These are phyloP conservation scores for Meliscaeva auricollis DNA, from an alignment of 2,888 invertebrate genomes.

Conservation along the genomic window DNA sequence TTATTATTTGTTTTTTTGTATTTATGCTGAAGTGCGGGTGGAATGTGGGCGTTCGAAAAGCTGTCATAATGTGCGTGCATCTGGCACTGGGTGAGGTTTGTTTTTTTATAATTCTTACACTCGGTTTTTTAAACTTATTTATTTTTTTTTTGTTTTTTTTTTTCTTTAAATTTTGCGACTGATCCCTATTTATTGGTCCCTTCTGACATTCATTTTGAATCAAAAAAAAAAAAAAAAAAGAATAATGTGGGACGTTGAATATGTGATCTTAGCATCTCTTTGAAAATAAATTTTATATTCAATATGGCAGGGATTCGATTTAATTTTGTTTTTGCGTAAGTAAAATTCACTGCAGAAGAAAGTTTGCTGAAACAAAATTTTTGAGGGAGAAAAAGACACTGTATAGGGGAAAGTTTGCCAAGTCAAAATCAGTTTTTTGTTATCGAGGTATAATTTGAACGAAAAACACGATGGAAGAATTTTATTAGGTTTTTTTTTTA, in stretches of 20 bases:
- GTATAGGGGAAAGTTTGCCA: too few species aligned
- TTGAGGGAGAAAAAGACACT: too few species aligned
- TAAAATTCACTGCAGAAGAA: too few species aligned
- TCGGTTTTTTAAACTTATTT: not conserved
- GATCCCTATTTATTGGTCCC: conserved; percentile 68
- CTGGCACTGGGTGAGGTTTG: conserved; percentile 59
- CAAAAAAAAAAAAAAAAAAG: not conserved
- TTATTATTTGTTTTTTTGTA: conserved; percentile 42
- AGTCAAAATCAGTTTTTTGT: too few species aligned
- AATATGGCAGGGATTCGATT: too few species aligned
- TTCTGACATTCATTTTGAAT: conserved; percentile 49
- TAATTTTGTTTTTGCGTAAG: too few species aligned
- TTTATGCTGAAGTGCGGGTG: conserved; percentile 56
- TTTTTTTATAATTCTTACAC: conserved; percentile 6
- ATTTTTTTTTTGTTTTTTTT: conserved; percentile 4
- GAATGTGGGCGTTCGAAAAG: conserved; percentile 55
- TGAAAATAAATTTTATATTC: conserved; percentile 46
- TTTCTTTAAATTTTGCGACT: conserved; percentile 47
- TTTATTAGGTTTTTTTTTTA: too few species aligned
- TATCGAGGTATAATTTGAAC: too few species aligned
- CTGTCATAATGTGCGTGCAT: conserved; percentile 56
- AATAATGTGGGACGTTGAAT: conserved; percentile 56
- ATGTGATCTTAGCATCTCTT: conserved; percentile 65
- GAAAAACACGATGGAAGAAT: too few species aligned
- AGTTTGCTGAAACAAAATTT: too few species aligned